Base-by-base conservation (phyloP, 1,140 invertebrate genomes). In the Papilio aristodemus region DNA sequence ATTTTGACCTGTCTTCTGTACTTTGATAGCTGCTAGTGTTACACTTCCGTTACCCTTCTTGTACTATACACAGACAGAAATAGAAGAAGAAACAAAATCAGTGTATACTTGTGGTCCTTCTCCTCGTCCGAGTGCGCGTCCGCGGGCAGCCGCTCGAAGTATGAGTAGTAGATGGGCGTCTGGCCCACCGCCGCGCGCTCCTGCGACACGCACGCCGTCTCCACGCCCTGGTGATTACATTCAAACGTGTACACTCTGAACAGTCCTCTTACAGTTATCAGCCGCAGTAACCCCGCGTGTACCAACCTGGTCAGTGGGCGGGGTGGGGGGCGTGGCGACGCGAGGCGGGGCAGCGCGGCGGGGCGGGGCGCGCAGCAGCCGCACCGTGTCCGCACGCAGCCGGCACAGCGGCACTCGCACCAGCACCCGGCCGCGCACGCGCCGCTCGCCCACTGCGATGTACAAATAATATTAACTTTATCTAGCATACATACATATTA, bases 51-150 rank as follows among this genome's bases (percentile, higher is more conserved):
- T n/a, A n/a, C n/a, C n/a, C n/a, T n/a, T n/a, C n/a, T n/a, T n/a
- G n/a, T n/a, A n/a, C n/a, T n/a, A n/a, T n/a, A n/a, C n/a, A n/a
- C n/a, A n/a, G n/a, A n/a, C n/a, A n/a, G n/a, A n/a, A n/a, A n/a
- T n/a, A n/a, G n/a, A n/a, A n/a, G n/a, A n/a, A n/a, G n/a, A n/a
- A n/a, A n/a, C n/a, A n/a, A n/a, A n/a, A 32, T 27, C 46, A 57
- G 13, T 67, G 80, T 84, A 74, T 32, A 92, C 90, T 85, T 88
- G 73, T 91, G 89, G 70, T 91, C 87, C 19, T 87, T 73, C 63
- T 92, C 91, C 69, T 92, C 91, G 72, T 92, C 91, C 4, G 87
- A 90, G 0, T 89, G 83, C 60, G 87, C 83, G 78, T 92, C 91
- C 8, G 88, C 84, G 0, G 89, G 87, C 60, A 87, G 79, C 1